Conservation (phyloP, 1,140 invertebrate species). For the Apis cerana region DNA sequence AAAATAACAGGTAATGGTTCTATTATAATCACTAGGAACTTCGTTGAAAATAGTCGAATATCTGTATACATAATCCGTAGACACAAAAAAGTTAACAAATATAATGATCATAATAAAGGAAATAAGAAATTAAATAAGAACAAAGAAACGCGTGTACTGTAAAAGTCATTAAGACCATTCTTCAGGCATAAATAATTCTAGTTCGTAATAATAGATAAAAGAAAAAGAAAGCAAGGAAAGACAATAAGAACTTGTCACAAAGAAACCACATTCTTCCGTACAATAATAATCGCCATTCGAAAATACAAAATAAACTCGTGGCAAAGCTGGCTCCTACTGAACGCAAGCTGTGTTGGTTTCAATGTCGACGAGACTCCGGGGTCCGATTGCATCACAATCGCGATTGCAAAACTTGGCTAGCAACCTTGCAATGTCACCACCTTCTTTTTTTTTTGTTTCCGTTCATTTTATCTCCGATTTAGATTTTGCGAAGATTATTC, state of each 20-base stretch:
- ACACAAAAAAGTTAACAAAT: neutral
- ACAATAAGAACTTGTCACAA: neutral
- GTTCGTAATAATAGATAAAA: neutral
- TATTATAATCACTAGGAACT: no score
- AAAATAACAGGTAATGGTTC: no score
- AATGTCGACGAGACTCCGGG: conserved; percentile 24
- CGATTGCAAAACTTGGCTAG: conserved; percentile 57
- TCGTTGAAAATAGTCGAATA: no score
- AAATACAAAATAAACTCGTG: conserved; percentile 3
- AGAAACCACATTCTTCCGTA: neutral
- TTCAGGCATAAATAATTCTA: neutral
- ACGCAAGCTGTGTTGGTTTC: conserved; percentile 12
- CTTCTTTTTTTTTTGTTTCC: conserved; percentile 40
- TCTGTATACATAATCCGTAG: neutral
- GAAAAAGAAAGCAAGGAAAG: neutral
- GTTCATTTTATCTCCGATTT: neutral
- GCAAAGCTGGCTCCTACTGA: conserved; percentile 23
- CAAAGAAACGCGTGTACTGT: conserved; percentile 6
- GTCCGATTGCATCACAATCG: conserved; percentile 47
- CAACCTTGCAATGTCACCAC: conserved; percentile 70
- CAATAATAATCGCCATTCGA: neutral
- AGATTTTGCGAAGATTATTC: neutral
- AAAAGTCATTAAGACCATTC: neutral
- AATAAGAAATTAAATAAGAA: neutral
- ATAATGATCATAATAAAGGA: neutral